These are phyloP conservation scores for Sibirionetta formosa DNA, from an alignment of 2,797 vertebrate species.

Conservation along the genomic window DNA sequence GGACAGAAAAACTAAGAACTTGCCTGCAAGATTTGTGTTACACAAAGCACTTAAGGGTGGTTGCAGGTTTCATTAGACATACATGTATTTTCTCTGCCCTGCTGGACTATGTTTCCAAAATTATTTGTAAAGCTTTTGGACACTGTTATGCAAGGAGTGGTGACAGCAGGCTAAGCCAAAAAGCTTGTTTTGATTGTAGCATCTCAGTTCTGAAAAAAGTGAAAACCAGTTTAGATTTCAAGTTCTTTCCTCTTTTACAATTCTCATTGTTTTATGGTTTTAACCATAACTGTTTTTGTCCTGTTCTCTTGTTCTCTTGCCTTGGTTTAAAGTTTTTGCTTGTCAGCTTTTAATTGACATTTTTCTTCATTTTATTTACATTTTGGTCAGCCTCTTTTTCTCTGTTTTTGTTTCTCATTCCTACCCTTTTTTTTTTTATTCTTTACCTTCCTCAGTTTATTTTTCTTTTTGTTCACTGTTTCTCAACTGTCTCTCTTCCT, in stretches of 20 bases:
- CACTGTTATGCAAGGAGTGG: not conserved
- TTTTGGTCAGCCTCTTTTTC: not conserved
- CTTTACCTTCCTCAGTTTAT: conserved; percentile 21
- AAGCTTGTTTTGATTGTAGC: not conserved
- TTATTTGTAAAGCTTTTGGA: not conserved
- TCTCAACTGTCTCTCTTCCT: conserved; percentile 15
- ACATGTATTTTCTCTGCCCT: not conserved
- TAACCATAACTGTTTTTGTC: not conserved
- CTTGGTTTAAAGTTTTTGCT: not conserved
- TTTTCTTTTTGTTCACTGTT: conserved; percentile 10
- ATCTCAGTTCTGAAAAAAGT: not conserved
- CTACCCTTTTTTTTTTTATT: not conserved
- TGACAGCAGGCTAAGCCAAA: not conserved
- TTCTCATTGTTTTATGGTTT: not conserved
- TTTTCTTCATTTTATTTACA: conserved; percentile 14
- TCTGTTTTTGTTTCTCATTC: conserved; percentile 4
- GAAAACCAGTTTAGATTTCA: not conserved
- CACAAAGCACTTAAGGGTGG: not conserved
- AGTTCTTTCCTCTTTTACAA: not conserved
- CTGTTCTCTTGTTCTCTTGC: not conserved
- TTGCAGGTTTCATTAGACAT: not conserved
- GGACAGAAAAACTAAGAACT: not conserved
- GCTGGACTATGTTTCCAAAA: not conserved
- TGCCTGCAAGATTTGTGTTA: not conserved
- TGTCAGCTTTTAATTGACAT: not conserved